Conservation (phyloP, 2,888 invertebrate species). For the Seira musarum region DNA sequence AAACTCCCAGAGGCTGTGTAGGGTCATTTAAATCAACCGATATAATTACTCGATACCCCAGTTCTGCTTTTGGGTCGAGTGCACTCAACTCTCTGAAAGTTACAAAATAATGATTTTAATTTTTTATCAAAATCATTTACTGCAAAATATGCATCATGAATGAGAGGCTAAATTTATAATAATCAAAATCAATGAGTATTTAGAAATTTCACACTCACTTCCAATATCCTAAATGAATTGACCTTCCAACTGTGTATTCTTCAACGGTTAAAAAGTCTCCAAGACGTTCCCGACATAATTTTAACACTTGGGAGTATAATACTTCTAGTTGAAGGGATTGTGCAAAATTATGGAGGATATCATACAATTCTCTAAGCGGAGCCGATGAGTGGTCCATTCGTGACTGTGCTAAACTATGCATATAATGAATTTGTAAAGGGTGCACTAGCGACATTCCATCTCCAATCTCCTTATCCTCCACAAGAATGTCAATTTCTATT, state of each 20-base stretch:
- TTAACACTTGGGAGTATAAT: conserved; percentile 89
- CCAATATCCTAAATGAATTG: conserved; percentile 96
- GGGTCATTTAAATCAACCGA: conserved; percentile 89
- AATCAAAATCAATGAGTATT: too few species aligned
- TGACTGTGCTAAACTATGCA: conserved; percentile 94
- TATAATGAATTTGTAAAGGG: conserved; percentile 91
- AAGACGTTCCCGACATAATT: conserved; percentile 89
- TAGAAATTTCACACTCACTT: conserved; percentile 75
- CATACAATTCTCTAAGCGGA: conserved; percentile 87
- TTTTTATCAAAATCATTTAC: not conserved
- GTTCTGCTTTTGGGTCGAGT: conserved; percentile 84
- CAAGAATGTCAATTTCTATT: conserved; percentile 94
- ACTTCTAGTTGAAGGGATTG: conserved; percentile 94
- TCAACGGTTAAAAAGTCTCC: conserved; percentile 92
- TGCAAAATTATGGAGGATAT: conserved; percentile 92
- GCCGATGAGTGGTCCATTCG: conserved; percentile 86
- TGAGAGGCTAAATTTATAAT: too few species aligned
- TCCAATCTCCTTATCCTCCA: conserved; percentile 97
- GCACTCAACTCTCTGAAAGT: conserved; percentile 74
- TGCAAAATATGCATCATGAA: not conserved
- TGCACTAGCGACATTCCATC: conserved; percentile 98
- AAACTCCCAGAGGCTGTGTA: conserved; percentile 79
- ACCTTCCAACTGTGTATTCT: conserved; percentile 90
- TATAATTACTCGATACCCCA: conserved; percentile 90
- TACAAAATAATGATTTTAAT: too few species aligned